Evolutionary conservation across 2,113 vertebrate species (phyloP).

Genomic region (Triplophysa siluroides): DNA sequence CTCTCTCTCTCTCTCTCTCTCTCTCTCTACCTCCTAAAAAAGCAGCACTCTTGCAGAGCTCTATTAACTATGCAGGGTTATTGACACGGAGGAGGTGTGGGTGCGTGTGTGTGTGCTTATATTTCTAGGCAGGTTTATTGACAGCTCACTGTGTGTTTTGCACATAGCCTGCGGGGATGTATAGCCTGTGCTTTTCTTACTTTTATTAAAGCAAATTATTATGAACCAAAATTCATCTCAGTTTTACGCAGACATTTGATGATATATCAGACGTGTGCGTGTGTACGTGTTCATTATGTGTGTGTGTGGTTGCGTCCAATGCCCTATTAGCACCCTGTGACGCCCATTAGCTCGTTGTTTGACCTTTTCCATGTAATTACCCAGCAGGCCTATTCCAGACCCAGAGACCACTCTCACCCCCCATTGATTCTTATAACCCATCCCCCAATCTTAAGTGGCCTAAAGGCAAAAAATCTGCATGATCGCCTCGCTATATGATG

Average conservation of each 20-base stretch:
- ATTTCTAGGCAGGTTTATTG: conserved; percentile 37
- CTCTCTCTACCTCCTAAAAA: not conserved
- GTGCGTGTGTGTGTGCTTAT: conserved; percentile 13
- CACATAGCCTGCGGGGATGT: conserved; percentile 13
- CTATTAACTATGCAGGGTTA: conserved; percentile 39
- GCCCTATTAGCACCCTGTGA: conserved; percentile 36
- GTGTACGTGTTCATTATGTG: conserved; percentile 3
- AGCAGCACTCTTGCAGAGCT: conserved; percentile 10
- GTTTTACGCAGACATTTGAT: not conserved
- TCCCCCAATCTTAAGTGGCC: not conserved
- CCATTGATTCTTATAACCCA: not conserved
- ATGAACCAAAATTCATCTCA: conserved; percentile 10
- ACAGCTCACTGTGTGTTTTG: conserved; percentile 27
- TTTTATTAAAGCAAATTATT: conserved; percentile 25
- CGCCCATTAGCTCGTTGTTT: conserved; percentile 34
- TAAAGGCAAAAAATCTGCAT: conserved; percentile 14
- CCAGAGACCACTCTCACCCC: not conserved
- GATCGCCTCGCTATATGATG: not conserved
- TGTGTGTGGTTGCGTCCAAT: conserved; percentile 1
- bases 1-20: not conserved
- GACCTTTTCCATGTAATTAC: conserved; percentile 47
- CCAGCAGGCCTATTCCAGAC: conserved; percentile 27
- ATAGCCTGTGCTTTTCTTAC: not conserved
- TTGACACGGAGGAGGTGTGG: conserved; percentile 19
- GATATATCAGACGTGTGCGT: not conserved